Evolutionary conservation across 1,140 invertebrate species (phyloP).

Genomic region (Polypedilum vanderplanki): DNA sequence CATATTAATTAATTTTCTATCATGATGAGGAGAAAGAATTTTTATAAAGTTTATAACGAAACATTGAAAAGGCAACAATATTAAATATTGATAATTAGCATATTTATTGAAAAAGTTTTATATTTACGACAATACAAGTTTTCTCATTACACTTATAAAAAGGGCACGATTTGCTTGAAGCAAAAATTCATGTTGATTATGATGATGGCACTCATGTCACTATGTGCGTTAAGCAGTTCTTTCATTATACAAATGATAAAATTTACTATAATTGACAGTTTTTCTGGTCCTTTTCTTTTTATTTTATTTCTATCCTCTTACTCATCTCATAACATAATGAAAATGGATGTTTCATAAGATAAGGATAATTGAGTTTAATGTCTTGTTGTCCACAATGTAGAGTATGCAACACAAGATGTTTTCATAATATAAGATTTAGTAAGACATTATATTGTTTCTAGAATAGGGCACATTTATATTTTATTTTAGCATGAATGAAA

Average conservation of each 20-base stretch:
- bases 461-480: too few species aligned
- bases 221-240: not conserved
- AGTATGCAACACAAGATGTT: not conserved
- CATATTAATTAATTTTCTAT: not conserved
- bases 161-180: too few species aligned
- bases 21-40: too few species aligned
- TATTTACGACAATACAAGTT: not conserved
- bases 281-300: not conserved
- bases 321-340: not conserved
- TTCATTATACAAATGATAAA: not conserved
- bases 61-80: too few species aligned
- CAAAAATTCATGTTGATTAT: too few species aligned
- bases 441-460: too few species aligned
- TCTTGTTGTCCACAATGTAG: not conserved
- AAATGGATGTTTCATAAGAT: not conserved
- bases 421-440: too few species aligned
- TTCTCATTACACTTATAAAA: not conserved
- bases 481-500: too few species aligned
- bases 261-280: not conserved
- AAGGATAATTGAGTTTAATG: constrained; percentile 14
- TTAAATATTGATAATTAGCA: not conserved
- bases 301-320: not conserved
- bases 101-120: not conserved
- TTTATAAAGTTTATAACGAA: too few species aligned
- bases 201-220: not conserved